phyloP scores from a whole-genome alignment of 2,888 invertebrate genomes.

The Biston stratarius region DNA sequence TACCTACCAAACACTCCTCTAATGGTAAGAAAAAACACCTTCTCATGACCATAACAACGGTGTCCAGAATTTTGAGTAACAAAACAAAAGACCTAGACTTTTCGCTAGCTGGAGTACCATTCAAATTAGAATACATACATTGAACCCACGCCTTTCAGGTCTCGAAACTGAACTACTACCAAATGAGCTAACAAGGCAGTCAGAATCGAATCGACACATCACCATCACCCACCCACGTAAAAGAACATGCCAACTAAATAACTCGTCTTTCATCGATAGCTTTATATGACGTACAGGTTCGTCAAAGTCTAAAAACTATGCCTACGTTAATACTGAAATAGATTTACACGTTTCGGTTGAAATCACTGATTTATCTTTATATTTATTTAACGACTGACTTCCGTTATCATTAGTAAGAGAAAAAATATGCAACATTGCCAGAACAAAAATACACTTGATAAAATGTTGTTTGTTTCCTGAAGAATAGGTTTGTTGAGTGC shows the following conservation, averaged over 20 bases:
- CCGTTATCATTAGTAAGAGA: slow-evolving; percentile 10
- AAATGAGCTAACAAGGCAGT: too few species aligned
- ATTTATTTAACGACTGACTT: slow-evolving; percentile 19
- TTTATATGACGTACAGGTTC: slow-evolving; percentile 3
- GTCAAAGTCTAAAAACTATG: slow-evolving; percentile 5
- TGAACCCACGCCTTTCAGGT: too few species aligned
- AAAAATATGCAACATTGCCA: slow-evolving; percentile 20
- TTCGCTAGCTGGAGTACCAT: too few species aligned
- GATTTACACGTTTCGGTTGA: slow-evolving; percentile 2
- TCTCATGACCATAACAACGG: too few species aligned
- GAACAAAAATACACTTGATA: slow-evolving; percentile 11
- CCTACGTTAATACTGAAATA: slow-evolving; percentile 14
- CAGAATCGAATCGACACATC: neutral
- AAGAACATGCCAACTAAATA: slow-evolving; percentile 1
- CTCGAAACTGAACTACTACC: too few species aligned
- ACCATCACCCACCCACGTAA: slow-evolving; percentile 5
- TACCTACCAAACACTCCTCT: too few species aligned
- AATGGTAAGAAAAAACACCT: too few species aligned
- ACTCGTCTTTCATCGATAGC: slow-evolving; percentile 3
- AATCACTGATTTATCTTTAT: slow-evolving; percentile 5
- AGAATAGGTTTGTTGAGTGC: slow-evolving; percentile 6
- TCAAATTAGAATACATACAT: too few species aligned
- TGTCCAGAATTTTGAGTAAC: too few species aligned
- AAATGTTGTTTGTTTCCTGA: slow-evolving; percentile 13
- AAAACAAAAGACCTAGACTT: too few species aligned